phyloP scores from a whole-genome alignment of 2,888 invertebrate species.

The Caenorhabditis afra region DNA sequence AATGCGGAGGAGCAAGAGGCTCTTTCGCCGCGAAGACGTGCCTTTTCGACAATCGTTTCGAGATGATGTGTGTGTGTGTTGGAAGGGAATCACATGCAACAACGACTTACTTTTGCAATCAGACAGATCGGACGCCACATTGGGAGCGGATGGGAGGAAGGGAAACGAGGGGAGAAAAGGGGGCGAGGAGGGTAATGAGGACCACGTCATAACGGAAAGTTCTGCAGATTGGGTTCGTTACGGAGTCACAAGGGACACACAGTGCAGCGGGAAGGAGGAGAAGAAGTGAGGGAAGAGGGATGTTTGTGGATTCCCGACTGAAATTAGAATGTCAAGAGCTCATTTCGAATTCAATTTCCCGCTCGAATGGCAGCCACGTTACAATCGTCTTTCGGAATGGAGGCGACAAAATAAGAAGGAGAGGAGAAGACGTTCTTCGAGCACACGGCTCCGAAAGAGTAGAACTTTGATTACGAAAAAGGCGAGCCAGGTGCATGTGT shows the following conservation, averaged over 20 bases:
- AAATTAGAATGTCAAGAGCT: conserved; percentile 14
- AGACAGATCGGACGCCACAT: neutral
- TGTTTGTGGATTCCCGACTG: conserved; percentile 2
- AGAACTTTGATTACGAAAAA: conserved; percentile 42
- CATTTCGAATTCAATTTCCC: conserved; percentile 18
- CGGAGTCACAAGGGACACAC: too few relatives aligned
- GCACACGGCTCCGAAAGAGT: neutral
- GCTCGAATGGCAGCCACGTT: neutral
- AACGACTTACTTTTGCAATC: too few relatives aligned
- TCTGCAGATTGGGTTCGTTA: conserved; percentile 23
- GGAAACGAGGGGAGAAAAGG: too few relatives aligned
- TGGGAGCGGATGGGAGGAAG: too few relatives aligned
- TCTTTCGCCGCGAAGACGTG: conserved; percentile 4
- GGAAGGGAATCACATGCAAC: conserved; percentile 8
- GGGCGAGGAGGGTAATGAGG: neutral
- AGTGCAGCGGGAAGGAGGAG: neutral
- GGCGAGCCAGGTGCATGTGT: conserved; percentile 46
- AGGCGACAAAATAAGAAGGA: neutral
- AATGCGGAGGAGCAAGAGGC: conserved; percentile 37
- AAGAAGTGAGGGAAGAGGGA: conserved; percentile 1
- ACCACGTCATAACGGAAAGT: conserved; percentile 10
- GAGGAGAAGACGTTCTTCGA: neutral
- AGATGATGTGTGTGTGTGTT: conserved; percentile 27
- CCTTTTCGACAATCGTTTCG: too few relatives aligned
- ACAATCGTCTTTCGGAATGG: neutral